These are phyloP conservation scores for Diacarnus erythraeanus DNA, from an alignment of 37 sponge, comb jelly and placozoan species.

Conservation along the genomic window DNA sequence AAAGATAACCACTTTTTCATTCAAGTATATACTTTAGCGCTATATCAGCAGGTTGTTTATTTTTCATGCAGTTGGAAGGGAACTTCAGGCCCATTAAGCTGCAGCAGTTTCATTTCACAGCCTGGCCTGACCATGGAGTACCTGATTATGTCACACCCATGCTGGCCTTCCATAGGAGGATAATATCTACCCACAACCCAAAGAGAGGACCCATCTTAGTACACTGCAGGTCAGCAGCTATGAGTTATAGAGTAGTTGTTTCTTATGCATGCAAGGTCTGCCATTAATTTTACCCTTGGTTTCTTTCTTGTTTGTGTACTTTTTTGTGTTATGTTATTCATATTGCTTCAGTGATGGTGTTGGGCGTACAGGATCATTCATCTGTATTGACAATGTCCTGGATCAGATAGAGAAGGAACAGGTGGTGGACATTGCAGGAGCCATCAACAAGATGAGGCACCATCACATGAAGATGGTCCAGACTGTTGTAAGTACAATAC, in stretches of 20 bases:
- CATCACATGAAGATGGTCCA: slow-evolving; percentile 72
- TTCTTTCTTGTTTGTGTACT: too few relatives aligned
- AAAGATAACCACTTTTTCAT: too few relatives aligned
- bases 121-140: slow-evolving; percentile 80
- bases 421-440: slow-evolving; percentile 50
- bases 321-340: neutral
- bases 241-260: neutral
- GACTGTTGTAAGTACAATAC: slow-evolving; percentile 61
- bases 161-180: slow-evolving; percentile 46
- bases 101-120: slow-evolving; percentile 69
- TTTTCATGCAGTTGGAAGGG: neutral
- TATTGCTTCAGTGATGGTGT: slow-evolving; percentile 70
- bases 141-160: slow-evolving; percentile 68
- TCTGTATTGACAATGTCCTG: slow-evolving; percentile 61
- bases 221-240: slow-evolving; percentile 80
- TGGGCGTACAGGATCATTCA: slow-evolving; percentile 81
- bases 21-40: too few relatives aligned
- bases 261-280: too few relatives aligned
- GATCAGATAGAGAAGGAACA: slow-evolving; percentile 56
- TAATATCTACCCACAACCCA: slow-evolving; percentile 2
- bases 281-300: too few relatives aligned
- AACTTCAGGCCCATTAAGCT: slow-evolving; percentile 7
- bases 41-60: too few relatives aligned
- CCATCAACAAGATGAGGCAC: slow-evolving; percentile 47
- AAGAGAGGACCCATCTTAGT: slow-evolving; percentile 40